Evolutionary conservation across 2,888 invertebrate genomes (phyloP).

Genomic region (Embidobia sp.): DNA sequence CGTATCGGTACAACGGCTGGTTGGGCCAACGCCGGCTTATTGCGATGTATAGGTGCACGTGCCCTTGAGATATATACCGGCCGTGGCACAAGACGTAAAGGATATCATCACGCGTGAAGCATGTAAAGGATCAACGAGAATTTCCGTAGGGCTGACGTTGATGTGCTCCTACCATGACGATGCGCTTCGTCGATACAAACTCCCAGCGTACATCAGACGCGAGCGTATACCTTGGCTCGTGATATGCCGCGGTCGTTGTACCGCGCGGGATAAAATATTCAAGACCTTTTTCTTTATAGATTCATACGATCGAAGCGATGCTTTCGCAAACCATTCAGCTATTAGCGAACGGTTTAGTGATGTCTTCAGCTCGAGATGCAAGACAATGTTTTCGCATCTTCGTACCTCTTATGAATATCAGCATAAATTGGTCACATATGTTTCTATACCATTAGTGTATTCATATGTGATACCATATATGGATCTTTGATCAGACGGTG

Average conservation of each 20-base stretch:
- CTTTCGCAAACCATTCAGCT: constrained; percentile 30
- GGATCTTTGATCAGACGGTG: too few species aligned
- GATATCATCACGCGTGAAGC: constrained; percentile 57
- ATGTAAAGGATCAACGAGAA: constrained; percentile 54
- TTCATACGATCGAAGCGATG: constrained; percentile 46
- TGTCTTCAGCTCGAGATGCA: neutral
- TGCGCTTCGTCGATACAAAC: constrained; percentile 56
- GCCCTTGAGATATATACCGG: constrained; percentile 44
- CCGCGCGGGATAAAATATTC: constrained; percentile 50
- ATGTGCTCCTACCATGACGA: constrained; percentile 48
- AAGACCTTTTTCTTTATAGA: constrained; percentile 51
- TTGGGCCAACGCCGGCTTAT: constrained; percentile 7
- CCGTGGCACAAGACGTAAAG: constrained; percentile 35
- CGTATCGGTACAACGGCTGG: neutral
- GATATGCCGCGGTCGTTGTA: constrained; percentile 54
- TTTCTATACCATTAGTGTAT: too few species aligned
- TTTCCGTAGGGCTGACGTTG: constrained; percentile 54
- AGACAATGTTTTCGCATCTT: constrained; percentile 2
- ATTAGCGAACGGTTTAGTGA: constrained; percentile 35
- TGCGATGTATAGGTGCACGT: constrained; percentile 15
- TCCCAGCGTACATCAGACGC: constrained; percentile 42
- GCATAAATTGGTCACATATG: too few species aligned
- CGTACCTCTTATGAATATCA: too few species aligned
- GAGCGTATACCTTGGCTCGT: constrained; percentile 33
- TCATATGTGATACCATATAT: too few species aligned